Evolutionary conservation across 2,888 invertebrate genomes (phyloP).

Genomic region (Agrotis ipsilon): DNA sequence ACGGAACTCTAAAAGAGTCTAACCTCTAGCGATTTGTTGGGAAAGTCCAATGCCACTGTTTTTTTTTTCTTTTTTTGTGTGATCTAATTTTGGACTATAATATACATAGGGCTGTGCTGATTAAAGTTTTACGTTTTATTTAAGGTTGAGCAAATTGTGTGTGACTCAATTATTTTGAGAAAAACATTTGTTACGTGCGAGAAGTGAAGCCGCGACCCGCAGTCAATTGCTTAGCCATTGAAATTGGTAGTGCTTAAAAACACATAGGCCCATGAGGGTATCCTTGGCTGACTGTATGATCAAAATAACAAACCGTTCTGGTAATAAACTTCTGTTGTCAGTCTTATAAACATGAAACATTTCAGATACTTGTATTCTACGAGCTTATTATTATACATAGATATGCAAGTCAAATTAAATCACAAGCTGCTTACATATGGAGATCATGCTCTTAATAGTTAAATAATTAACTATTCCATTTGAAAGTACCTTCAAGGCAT

Average conservation of each 20-base stretch:
- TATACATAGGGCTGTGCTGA: slow-evolving; percentile 52
- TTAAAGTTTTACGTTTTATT: too few relatives aligned
- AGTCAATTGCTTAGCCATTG: too few relatives aligned
- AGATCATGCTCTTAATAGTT: slow-evolving; percentile 2
- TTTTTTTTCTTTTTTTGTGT: slow-evolving; percentile 46
- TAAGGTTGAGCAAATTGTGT: too few relatives aligned
- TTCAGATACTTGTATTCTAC: background rate
- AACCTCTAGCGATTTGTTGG: slow-evolving; percentile 20
- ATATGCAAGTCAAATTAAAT: background rate
- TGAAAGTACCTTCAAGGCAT: slow-evolving; percentile 7
- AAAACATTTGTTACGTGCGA: too few relatives aligned
- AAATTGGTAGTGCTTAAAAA: too few relatives aligned
- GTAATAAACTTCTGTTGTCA: too few relatives aligned
- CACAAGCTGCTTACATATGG: background rate
- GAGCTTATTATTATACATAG: background rate
- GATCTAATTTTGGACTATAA: slow-evolving; percentile 45
- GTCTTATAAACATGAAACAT: background rate
- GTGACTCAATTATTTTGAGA: too few relatives aligned
- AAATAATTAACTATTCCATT: slow-evolving; percentile 17
- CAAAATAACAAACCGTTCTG: too few relatives aligned
- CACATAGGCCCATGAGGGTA: too few relatives aligned
- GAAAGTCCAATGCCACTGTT: slow-evolving; percentile 35
- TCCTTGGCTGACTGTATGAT: too few relatives aligned
- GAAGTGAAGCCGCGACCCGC: too few relatives aligned
- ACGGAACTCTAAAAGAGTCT: slow-evolving; percentile 40